phyloP scores from a whole-genome alignment of 2,113 vertebrate species.

The Caranx ignobilis region DNA sequence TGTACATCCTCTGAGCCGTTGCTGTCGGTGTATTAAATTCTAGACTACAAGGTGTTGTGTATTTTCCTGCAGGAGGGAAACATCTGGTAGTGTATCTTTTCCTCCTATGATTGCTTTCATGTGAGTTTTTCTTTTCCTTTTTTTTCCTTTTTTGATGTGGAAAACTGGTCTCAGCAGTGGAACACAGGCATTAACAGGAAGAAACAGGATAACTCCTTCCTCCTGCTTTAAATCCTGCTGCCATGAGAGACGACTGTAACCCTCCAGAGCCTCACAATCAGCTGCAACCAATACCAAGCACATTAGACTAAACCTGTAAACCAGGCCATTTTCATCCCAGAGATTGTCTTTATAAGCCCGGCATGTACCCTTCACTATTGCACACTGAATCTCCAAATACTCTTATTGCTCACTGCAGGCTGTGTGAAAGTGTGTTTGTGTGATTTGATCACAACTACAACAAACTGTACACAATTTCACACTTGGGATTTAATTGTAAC shows the following conservation, averaged over 20 bases:
- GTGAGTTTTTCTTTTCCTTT: constrained; percentile 35
- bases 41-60: constrained; percentile 28
- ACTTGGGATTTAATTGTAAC: neutral
- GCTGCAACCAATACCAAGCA: constrained; percentile 29
- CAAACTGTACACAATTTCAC: neutral
- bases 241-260: constrained; percentile 33
- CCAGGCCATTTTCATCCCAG: constrained; percentile 8
- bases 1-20: constrained; percentile 51
- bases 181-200: constrained; percentile 41
- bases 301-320: constrained; percentile 21
- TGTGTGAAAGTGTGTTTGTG: neutral
- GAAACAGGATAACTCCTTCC: constrained; percentile 44
- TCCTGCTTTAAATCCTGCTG: constrained; percentile 37
- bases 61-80: constrained; percentile 63
- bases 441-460: neutral
- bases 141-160: constrained; percentile 57
- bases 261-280: constrained; percentile 40
- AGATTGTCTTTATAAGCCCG: constrained; percentile 20
- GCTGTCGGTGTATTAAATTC: neutral
- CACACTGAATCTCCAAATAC: constrained; percentile 11
- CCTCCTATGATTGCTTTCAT: constrained; percentile 50
- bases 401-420: neutral
- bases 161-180: constrained; percentile 53
- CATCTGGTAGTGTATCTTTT: constrained; percentile 54
- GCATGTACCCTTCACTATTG: neutral